phyloP scores from a whole-genome alignment of 2,113 vertebrate genomes.

The Gymnogyps californianus region DNA sequence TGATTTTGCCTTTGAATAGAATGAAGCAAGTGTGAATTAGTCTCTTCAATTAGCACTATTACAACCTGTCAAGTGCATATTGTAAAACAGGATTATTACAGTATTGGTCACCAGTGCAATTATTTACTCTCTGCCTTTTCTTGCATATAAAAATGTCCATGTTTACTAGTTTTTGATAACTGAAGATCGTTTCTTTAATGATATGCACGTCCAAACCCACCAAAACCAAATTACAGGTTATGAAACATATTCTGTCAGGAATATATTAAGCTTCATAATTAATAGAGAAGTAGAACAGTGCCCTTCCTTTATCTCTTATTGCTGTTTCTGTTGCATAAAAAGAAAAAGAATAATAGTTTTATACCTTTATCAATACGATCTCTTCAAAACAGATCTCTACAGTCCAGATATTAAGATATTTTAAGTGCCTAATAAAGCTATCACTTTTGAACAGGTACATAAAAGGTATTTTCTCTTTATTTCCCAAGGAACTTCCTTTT shows the following conservation, averaged over 20 bases:
- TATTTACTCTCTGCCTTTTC: constrained; percentile 85
- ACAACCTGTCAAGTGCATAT: constrained; percentile 93
- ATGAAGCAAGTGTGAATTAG: constrained; percentile 92
- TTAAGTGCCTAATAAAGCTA: constrained; percentile 3
- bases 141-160: constrained; percentile 81
- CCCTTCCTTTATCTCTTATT: constrained; percentile 30
- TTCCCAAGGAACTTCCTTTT: constrained; percentile 54
- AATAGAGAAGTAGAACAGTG: constrained; percentile 44
- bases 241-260: constrained; percentile 45
- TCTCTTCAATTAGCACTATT: constrained; percentile 99
- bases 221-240: constrained; percentile 64
- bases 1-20: constrained; percentile 86
- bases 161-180: constrained; percentile 79
- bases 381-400: background rate
- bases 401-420: background rate
- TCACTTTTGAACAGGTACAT: constrained; percentile 12
- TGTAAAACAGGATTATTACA: constrained; percentile 90
- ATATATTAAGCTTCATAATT: constrained; percentile 49
- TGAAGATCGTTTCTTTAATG: constrained; percentile 69
- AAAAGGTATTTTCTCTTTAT: constrained; percentile 34
- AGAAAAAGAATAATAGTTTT: background rate
- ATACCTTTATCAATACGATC: background rate
- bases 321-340: constrained; percentile 48
- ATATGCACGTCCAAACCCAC: constrained; percentile 61
- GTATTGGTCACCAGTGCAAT: constrained; percentile 88